phyloP scores from a whole-genome alignment of 2,888 invertebrate genomes.

The Drosophila tanythrix region DNA sequence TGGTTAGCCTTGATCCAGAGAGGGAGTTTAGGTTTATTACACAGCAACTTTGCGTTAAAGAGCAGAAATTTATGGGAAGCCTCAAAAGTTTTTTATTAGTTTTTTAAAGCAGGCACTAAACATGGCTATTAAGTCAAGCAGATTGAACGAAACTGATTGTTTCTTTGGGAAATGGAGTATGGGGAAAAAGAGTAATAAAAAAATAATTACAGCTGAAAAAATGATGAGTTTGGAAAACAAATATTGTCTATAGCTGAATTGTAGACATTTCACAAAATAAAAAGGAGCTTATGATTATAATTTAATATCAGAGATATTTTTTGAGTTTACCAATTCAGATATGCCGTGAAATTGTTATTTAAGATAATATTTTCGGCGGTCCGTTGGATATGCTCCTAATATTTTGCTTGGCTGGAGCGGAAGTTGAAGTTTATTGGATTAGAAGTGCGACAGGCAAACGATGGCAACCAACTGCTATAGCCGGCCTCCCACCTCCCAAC shows the following conservation, averaged over 20 bases:
- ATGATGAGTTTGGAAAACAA: background rate
- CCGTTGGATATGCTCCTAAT: slow-evolving; percentile 15
- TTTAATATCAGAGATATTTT: background rate
- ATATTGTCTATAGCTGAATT: background rate
- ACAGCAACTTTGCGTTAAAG: background rate
- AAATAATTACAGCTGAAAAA: background rate
- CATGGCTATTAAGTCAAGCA: background rate
- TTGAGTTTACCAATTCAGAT: background rate
- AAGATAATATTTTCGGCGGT: slow-evolving; percentile 25
- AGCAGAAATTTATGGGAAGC: background rate
- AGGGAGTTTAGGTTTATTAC: background rate
- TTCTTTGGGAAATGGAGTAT: background rate
- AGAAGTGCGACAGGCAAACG: slow-evolving; percentile 20
- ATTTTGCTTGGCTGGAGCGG: slow-evolving; percentile 9
- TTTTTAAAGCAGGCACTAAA: background rate
- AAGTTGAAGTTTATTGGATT: slow-evolving; percentile 70
- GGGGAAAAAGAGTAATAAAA: background rate
- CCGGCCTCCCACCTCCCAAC: background rate
- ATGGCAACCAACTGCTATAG: background rate
- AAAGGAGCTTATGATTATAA: background rate
- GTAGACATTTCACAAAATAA: background rate
- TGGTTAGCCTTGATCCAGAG: background rate
- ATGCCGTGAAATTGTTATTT: slow-evolving; percentile 1
- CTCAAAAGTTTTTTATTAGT: background rate
- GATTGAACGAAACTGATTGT: background rate